A percentile compares a stretch with the other conserved stretches of the same genome.
phyloP scores from a whole-genome alignment of 2,888 invertebrate species.

The Drosophila algonquin region DNA sequence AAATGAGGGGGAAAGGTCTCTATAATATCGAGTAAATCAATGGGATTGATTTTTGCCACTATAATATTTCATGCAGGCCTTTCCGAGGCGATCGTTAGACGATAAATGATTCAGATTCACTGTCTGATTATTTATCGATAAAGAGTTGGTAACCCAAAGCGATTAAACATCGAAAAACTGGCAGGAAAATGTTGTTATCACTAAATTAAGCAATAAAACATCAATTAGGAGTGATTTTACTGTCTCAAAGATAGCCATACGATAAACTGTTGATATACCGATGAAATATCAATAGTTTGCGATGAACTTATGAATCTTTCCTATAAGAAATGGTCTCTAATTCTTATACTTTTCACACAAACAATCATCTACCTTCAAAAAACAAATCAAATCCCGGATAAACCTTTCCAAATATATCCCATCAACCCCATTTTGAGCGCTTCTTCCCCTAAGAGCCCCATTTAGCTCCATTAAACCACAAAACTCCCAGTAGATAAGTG shows the following conservation, averaged over 20 bases:
- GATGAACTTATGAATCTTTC: neutral
- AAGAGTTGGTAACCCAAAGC: too few relatives aligned
- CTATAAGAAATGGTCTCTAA: neutral
- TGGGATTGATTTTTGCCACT: neutral
- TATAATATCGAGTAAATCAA: neutral
- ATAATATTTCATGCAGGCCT: neutral
- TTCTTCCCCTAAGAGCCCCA: neutral
- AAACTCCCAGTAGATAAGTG: constrained; percentile 16
- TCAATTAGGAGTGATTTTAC: too few relatives aligned
- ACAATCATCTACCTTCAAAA: neutral
- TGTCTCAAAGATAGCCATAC: too few relatives aligned
- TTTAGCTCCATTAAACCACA: constrained; percentile 19
- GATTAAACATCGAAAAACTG: too few relatives aligned
- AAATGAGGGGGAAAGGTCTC: neutral
- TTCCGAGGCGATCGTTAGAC: neutral
- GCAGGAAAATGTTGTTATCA: too few relatives aligned
- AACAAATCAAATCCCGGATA: neutral
- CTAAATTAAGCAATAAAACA: too few relatives aligned
- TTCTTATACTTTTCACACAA: neutral
- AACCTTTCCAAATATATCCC: neutral
- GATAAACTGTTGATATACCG: too few relatives aligned
- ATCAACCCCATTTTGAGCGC: neutral
- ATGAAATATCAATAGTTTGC: neutral
- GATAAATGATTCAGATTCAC: neutral
- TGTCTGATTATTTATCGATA: too few relatives aligned